These are phyloP conservation scores for Temnothorax unifasciatus DNA, from an alignment of 2,888 invertebrate genomes.

Conservation along the genomic window DNA sequence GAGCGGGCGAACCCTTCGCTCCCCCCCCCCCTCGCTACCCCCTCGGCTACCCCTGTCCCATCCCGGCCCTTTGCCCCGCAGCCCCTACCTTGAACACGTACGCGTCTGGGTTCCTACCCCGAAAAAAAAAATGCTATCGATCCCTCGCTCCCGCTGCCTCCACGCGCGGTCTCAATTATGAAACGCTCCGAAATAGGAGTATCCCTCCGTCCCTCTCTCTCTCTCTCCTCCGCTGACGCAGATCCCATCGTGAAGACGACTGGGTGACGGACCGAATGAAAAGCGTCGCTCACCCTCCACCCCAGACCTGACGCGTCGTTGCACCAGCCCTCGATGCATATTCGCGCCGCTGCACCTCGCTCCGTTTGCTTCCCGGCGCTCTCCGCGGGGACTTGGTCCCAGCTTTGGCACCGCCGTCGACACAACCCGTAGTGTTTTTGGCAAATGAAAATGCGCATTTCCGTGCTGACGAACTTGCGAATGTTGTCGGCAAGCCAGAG, in stretches of 20 bases:
- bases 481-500: neutral
- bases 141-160: slow-evolving; percentile 67
- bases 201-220: slow-evolving; percentile 55
- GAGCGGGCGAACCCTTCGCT: slow-evolving; percentile 52
- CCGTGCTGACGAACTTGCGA: slow-evolving; percentile 8
- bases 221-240: slow-evolving; percentile 17
- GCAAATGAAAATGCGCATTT: slow-evolving; percentile 71
- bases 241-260: slow-evolving; percentile 73
- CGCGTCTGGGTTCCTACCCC: slow-evolving; percentile 77
- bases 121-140: slow-evolving; percentile 81
- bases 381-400: slow-evolving; percentile 51
- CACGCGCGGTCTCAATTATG: slow-evolving; percentile 82
- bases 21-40: slow-evolving; percentile 35
- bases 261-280: slow-evolving; percentile 71
- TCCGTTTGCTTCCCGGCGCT: slow-evolving; percentile 56
- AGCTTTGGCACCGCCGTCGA: slow-evolving; percentile 69
- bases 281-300: slow-evolving; percentile 57
- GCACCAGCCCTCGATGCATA: slow-evolving; percentile 60
- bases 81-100: slow-evolving; percentile 70
- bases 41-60: slow-evolving; percentile 28
- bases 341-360: slow-evolving; percentile 55
- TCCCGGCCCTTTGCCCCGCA: slow-evolving; percentile 52
- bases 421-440: slow-evolving; percentile 67
- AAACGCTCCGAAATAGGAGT: slow-evolving; percentile 82
- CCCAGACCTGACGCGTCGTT: slow-evolving; percentile 49